Evolutionary conservation across 1,140 invertebrate genomes (phyloP).

Genomic region (Mamestra configurata): DNA sequence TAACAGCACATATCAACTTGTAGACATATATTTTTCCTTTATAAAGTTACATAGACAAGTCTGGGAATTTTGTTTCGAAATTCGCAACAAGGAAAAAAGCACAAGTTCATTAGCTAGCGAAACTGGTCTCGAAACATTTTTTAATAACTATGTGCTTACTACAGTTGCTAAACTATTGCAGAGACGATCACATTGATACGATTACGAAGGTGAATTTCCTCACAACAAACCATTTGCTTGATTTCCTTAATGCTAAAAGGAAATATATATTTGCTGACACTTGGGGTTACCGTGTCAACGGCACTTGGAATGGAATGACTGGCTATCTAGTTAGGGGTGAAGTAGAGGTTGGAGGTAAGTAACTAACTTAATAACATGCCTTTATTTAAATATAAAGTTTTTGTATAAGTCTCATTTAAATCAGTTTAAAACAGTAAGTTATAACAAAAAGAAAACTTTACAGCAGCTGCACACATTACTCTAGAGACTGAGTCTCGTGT

Average conservation of each 20-base stretch:
- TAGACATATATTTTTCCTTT: not conserved
- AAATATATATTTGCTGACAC: conserved; percentile 85
- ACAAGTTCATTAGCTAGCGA: not conserved
- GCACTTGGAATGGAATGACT: conserved; percentile 90
- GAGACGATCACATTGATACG: conserved; percentile 89
- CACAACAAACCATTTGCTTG: conserved; percentile 87
- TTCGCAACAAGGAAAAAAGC: not conserved
- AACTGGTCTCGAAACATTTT: not conserved
- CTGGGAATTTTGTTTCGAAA: conserved; percentile 19
- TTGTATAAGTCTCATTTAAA: no score
- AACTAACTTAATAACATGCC: not conserved
- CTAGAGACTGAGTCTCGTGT: not conserved
- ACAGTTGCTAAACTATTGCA: conserved; percentile 16
- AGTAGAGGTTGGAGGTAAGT: conserved; percentile 89
- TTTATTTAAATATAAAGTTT: no score
- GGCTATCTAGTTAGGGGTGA: conserved; percentile 88
- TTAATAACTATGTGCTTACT: not conserved
- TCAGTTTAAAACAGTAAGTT: no score
- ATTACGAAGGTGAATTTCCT: conserved; percentile 90
- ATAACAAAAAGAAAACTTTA: no score
- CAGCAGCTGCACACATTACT: no score
- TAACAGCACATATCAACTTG: not conserved
- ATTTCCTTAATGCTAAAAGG: conserved; percentile 89
- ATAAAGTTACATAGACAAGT: not conserved
- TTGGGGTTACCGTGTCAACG: conserved; percentile 89